Percentiles rank a stretch among this genome's conserved stretches.
phyloP scores from a whole-genome alignment of 2,113 vertebrate species.

The Emydura subglobosa region DNA sequence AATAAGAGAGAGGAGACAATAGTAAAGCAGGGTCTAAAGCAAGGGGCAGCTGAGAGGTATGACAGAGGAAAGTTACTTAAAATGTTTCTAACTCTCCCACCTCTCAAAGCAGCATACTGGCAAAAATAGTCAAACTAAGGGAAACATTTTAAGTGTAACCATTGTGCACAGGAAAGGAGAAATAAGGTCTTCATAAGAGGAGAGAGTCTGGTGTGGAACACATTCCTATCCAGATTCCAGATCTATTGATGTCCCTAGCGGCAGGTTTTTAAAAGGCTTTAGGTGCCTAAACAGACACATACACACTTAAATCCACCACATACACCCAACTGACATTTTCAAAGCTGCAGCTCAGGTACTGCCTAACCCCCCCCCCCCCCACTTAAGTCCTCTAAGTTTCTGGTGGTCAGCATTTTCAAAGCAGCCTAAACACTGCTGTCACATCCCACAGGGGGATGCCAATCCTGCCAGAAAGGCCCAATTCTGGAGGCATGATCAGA shows the following conservation, averaged over 20 bases:
- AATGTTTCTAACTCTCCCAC: conserved; percentile 2
- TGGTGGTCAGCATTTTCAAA: not conserved
- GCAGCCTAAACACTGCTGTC: not conserved
- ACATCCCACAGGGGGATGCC: not conserved
- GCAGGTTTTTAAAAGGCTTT: not conserved
- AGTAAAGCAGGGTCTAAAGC: conserved; percentile 14
- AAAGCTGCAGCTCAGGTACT: not conserved
- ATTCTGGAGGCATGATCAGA: not conserved
- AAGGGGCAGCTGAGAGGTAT: not conserved
- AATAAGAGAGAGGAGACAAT: not conserved
- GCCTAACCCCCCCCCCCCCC: not conserved
- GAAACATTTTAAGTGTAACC: not conserved
- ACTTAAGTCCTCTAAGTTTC: not conserved
- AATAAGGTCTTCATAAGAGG: not conserved
- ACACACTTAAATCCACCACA: not conserved
- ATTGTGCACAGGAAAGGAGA: not conserved
- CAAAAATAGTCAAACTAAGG: conserved; percentile 14
- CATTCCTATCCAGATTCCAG: not conserved
- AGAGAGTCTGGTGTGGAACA: not conserved
- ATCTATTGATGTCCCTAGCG: not conserved
- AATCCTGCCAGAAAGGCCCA: not conserved
- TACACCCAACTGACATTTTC: not conserved
- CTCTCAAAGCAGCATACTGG: not conserved
- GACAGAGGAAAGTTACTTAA: not conserved
- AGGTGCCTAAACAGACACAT: not conserved